Base-by-base conservation (phyloP, 2,797 vertebrate genomes). In the Acropternis orthonyx region DNA sequence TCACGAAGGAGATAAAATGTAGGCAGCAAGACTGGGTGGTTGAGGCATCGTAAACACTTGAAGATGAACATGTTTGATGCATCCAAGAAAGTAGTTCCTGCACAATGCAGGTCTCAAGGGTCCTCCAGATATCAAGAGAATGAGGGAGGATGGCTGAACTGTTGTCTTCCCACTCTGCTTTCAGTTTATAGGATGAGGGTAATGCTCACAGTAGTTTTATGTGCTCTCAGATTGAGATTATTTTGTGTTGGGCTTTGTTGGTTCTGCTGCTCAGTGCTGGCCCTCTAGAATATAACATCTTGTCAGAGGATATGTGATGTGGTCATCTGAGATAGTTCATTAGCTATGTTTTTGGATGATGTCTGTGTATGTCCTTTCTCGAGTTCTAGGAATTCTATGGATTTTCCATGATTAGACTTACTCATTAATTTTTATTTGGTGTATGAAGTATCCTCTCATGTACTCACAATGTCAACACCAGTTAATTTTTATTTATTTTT, bases 401-500 rank as follows among this genome's bases (percentile, higher is more conserved):
- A 21, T 81, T 86, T 85, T 81, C 37, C 20, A 27, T 63, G 30
- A 54, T 10, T 51, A 51, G 34, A 41, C 6, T 55, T 66, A 34
- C 19, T 61, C 7, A 21, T 77, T 44, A 55, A 14, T 61, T 88
- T 86, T 65, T 46, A 14, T 67, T 9, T 67, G 7, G 11, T 12
- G 9, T 52, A 21, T 41, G 22, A 62, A 62, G 18, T 58, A 56
- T 73, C 30, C 8, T 4, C 4, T 72, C 15, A 8, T 34, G 12
- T 55, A 39, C 58, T 82, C 43, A 41, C 37, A 63, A 5, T 27
- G 14, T 59, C 32, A 72, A 34, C 28, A 71, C 41, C 76, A 78
- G 4, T 72, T 46, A 27, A 51, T 51, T 30, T 11, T 46, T 48
- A 24, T 24, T 0, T 0, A 51, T 66, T 3, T 8, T 7, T 49